Base-by-base conservation (phyloP, 2,888 invertebrate genomes). In the Villa cingulata region DNA sequence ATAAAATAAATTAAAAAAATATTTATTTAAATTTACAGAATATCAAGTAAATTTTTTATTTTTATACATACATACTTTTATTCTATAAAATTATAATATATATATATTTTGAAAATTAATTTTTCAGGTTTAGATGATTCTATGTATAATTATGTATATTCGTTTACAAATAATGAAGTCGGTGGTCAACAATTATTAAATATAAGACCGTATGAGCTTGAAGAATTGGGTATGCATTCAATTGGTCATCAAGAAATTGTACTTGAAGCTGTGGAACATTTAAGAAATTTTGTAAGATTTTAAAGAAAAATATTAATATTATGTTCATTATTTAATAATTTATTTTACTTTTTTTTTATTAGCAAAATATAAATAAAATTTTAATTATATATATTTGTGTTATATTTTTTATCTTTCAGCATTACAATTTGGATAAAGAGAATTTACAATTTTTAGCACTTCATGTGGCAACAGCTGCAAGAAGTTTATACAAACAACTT, bases 211-310 rank as follows among this genome's bases (percentile, higher is more conserved):
- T 87, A 90, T 64, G 91, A 92, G 70, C 75, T 96, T 53, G 86
- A 89, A 62, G 81, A 85, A 63, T 74, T 95, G 46, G 88, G 90
- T 19, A 82, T 96, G 61, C 73, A 74, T 51, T 82, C 85, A 63
- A 79, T 96, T 53, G 95, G 95, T 12, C 94, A 95, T 65, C 92
- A 95, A 67, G 94, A 94, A 66, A 78, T 92, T 46, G 80, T 96
- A 53, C 74, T 96, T 41, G 92, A 94, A 68, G 92, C 91, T 43
- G 86, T 95, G 15, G 90, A 91, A 59, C 84, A 90, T 57, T 74
- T 96, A 41, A 74, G 86, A 57, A 86, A 89, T 70, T 86, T 94
- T 71, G 89, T 89, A 72, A 16, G n/a, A 12, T n/a, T 36, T 36
- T 36, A 36, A 23, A 23, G 4, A 23, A 23, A 23, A 23, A 4